phyloP scores from a whole-genome alignment of 2,888 invertebrate species.

The Zeuzera pyrina region DNA sequence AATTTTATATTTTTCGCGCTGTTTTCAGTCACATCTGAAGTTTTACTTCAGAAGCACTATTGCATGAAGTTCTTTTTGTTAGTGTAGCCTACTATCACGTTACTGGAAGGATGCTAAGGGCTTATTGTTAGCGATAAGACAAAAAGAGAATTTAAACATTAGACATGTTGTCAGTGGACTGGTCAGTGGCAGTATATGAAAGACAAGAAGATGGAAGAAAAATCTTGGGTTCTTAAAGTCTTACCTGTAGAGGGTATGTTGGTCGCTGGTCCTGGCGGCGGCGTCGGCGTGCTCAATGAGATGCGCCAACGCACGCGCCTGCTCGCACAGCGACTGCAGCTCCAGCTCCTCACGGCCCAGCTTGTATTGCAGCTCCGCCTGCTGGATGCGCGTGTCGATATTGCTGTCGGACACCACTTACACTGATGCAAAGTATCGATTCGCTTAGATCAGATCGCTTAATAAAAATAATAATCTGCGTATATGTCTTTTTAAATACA shows the following conservation, averaged over 20 bases:
- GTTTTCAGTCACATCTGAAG: too few relatives aligned
- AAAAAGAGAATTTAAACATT: slow-evolving; percentile 11
- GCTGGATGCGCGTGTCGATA: slow-evolving; percentile 90
- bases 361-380: slow-evolving; percentile 92
- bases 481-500: too few relatives aligned
- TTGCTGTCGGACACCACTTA: slow-evolving; percentile 74
- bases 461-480: too few relatives aligned
- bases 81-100: too few relatives aligned
- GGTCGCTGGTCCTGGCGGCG: slow-evolving; percentile 59
- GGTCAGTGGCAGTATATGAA: background rate
- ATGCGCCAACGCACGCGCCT: slow-evolving; percentile 83
- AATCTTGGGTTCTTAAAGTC: slow-evolving; percentile 1
- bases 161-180: background rate
- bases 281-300: slow-evolving; percentile 80
- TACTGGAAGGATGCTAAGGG: too few relatives aligned
- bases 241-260: slow-evolving; percentile 74
- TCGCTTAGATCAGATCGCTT: too few relatives aligned
- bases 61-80: too few relatives aligned
- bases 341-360: slow-evolving; percentile 91
- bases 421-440: too few relatives aligned
- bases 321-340: slow-evolving; percentile 86
- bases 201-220: background rate
- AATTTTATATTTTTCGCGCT: too few relatives aligned
- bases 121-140: too few relatives aligned
- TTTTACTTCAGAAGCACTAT: too few relatives aligned